Percentiles rank a stretch among this genome's conserved stretches.
Conservation (phyloP, 2,797 vertebrate genomes). For the Coreius guichenoti region DNA sequence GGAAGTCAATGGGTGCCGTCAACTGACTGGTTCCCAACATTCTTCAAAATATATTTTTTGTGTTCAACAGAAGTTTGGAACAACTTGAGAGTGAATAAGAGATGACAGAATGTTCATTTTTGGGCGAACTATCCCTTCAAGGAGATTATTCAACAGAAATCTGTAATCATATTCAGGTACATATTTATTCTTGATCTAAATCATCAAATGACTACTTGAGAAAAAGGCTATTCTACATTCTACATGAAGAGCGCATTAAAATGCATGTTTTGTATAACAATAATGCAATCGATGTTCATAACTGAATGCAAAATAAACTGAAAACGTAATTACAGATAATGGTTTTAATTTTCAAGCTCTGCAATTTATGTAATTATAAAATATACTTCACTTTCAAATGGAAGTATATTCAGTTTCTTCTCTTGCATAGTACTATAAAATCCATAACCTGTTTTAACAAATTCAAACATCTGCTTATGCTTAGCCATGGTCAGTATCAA, state of each 20-base stretch:
- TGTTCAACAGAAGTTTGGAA: not conserved
- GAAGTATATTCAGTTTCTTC: not conserved
- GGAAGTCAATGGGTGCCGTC: not conserved
- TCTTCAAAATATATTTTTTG: not conserved
- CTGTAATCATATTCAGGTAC: not conserved
- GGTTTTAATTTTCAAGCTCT: not conserved
- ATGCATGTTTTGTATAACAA: constrained; percentile 1
- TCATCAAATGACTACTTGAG: not conserved
- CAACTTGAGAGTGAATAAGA: not conserved
- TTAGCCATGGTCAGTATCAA: not conserved
- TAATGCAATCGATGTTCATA: not conserved
- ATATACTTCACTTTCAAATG: not conserved
- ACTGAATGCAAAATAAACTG: not conserved
- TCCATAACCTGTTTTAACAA: not conserved
- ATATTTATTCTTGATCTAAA: not conserved
- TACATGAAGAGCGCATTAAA: not conserved
- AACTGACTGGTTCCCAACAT: not conserved
- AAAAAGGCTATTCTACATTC: not conserved
- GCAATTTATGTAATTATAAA: not conserved
- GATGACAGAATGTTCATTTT: too few relatives aligned
- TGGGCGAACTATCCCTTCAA: not conserved
- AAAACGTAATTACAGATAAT: not conserved
- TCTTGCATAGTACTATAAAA: not conserved
- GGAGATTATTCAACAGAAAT: not conserved
- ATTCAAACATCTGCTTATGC: not conserved